A percentile compares a stretch with the other conserved stretches of the same genome.
phyloP scores from a whole-genome alignment of 35 echinoderm and acorn worm genomes.

The Ophioderma brevispina region DNA sequence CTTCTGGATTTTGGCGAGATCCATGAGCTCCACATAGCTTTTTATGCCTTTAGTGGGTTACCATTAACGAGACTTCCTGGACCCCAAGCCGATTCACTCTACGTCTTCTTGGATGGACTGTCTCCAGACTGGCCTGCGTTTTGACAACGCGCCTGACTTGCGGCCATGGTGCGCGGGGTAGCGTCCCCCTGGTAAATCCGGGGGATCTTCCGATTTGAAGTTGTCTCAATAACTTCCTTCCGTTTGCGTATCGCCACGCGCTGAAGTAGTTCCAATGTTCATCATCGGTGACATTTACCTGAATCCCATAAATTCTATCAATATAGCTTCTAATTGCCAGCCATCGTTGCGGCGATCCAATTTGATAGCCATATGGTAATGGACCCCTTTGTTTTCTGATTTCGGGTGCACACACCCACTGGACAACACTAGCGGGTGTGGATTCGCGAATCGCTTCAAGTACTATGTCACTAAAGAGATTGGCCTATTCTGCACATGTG shows the following conservation, averaged over 20 bases:
- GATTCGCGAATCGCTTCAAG: background rate
- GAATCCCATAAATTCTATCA: no score
- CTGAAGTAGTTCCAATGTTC: conserved; percentile 37
- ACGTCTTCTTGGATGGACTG: background rate
- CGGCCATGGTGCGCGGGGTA: background rate
- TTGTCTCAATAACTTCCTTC: background rate
- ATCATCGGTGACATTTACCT: conserved; percentile 23
- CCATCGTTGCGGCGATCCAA: conserved; percentile 19
- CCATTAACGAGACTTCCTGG: conserved; percentile 15
- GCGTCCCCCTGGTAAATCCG: background rate
- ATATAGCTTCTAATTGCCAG: background rate
- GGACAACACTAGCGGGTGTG: background rate
- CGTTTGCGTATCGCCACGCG: conserved; percentile 24
- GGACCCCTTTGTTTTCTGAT: conserved; percentile 8
- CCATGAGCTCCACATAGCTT: conserved; percentile 8
- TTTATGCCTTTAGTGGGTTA: background rate
- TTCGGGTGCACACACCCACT: conserved; percentile 1
- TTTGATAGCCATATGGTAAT: conserved; percentile 58
- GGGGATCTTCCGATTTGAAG: background rate
- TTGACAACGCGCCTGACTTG: no score
- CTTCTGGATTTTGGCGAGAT: conserved; percentile 26
- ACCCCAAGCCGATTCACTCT: background rate
- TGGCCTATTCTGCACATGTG: background rate
- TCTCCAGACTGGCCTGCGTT: no score
- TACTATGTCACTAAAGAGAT: background rate